Conservation (phyloP, 2,113 vertebrate species). For the Crotophaga sulcirostris region DNA sequence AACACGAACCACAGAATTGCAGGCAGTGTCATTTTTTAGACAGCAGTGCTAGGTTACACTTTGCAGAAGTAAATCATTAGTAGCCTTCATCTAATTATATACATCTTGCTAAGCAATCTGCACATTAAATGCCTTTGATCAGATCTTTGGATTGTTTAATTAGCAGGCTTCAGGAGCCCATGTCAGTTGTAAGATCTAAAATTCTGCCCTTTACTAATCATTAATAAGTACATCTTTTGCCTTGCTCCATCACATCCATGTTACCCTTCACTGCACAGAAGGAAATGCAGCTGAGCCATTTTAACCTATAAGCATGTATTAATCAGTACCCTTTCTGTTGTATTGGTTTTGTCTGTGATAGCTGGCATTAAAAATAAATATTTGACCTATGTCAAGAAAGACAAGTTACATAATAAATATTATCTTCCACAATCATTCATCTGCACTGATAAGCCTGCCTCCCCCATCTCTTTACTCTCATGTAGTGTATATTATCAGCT, state of each 20-base stretch:
- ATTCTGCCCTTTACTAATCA: slow-evolving; percentile 1
- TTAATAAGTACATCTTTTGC: neutral
- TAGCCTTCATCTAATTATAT: slow-evolving; percentile 49
- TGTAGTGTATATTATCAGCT: neutral
- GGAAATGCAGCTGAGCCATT: neutral
- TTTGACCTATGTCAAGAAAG: neutral
- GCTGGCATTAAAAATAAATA: neutral
- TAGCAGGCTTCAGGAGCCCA: slow-evolving; percentile 16
- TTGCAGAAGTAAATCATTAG: slow-evolving; percentile 29
- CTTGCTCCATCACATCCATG: neutral
- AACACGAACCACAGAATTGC: neutral
- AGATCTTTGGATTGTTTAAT: slow-evolving; percentile 31
- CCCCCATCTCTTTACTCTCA: neutral
- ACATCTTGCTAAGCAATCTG: slow-evolving; percentile 21
- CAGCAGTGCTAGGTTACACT: neutral
- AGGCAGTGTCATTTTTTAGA: slow-evolving; percentile 4
- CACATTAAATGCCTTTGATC: slow-evolving; percentile 40
- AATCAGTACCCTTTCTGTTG: neutral
- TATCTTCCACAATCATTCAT: neutral
- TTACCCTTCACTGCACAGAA: neutral
- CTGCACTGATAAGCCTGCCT: neutral
- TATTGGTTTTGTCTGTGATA: neutral
- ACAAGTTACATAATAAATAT: neutral
- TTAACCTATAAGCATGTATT: neutral
- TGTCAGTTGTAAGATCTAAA: neutral